phyloP scores from a whole-genome alignment of 2,888 invertebrate genomes.

The Malthinus flaveolus region DNA sequence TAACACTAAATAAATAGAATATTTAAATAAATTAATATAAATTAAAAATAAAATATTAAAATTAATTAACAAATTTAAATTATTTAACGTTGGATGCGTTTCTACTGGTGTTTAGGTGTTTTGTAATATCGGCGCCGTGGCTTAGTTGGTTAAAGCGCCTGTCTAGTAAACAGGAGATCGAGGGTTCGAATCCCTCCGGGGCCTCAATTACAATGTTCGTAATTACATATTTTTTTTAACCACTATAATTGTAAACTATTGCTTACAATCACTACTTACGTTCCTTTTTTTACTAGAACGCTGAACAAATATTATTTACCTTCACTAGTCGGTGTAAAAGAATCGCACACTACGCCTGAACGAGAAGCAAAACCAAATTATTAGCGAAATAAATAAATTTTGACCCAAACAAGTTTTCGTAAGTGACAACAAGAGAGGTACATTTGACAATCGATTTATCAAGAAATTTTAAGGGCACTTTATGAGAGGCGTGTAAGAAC shows the following conservation, averaged over 20 bases:
- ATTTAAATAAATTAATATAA: not conserved
- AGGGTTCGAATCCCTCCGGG: conserved; percentile 68
- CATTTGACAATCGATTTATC: conserved; percentile 44
- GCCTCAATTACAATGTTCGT: conserved; percentile 48
- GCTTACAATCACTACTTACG: no score
- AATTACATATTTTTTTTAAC: conserved; percentile 17
- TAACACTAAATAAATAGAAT: not conserved
- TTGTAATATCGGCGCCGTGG: conserved; percentile 62
- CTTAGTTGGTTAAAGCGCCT: conserved; percentile 81
- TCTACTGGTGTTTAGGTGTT: not conserved
- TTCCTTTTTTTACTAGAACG: no score
- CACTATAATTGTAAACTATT: not conserved
- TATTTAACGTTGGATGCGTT: not conserved
- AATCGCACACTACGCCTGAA: no score
- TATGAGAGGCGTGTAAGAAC: conserved; percentile 35
- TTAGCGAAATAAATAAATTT: no score
- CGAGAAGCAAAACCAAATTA: no score
- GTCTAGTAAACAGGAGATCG: conserved; percentile 73
- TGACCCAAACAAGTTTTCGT: no score
- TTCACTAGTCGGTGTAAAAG: no score
- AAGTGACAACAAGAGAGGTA: conserved; percentile 10
- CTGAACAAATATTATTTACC: no score
- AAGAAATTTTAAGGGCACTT: conserved; percentile 33
- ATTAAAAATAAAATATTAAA: not conserved
- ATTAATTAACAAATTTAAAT: not conserved